Evolutionary conservation across 1,140 invertebrate genomes (phyloP).

Genomic region (Xylocopa sonorina): DNA sequence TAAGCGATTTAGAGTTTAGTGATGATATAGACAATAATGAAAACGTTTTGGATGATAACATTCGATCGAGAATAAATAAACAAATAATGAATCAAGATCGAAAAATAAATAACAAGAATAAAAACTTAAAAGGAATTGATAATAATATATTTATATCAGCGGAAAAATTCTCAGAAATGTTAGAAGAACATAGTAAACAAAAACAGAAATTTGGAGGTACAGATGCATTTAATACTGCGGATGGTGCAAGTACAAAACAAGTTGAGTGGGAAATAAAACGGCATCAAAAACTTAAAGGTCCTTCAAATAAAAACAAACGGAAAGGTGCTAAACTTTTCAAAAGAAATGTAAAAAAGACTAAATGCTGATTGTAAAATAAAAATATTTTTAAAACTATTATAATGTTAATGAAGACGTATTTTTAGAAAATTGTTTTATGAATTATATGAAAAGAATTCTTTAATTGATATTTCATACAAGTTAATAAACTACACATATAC

Average conservation of each 20-base stretch:
- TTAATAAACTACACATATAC: slow-evolving; percentile 16
- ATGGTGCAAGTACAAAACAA: slow-evolving; percentile 86
- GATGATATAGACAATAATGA: slow-evolving; percentile 51
- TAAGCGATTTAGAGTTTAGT: slow-evolving; percentile 67
- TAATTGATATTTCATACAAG: slow-evolving; percentile 19
- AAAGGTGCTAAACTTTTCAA: slow-evolving; percentile 39
- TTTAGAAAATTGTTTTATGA: not conserved
- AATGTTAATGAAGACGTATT: not conserved
- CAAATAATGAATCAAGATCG: slow-evolving; percentile 12
- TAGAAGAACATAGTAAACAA: slow-evolving; percentile 86
- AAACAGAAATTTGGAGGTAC: slow-evolving; percentile 84
- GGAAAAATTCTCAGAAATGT: slow-evolving; percentile 87
- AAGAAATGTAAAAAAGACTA: slow-evolving; percentile 67
- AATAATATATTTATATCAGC: slow-evolving; percentile 86
- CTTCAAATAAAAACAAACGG: slow-evolving; percentile 57
- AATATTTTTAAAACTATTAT: slow-evolving; percentile 3
- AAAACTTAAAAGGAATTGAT: slow-evolving; percentile 55
- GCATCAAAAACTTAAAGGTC: slow-evolving; percentile 69
- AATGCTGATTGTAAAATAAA: slow-evolving; percentile 51
- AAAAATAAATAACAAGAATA: slow-evolving; percentile 42
- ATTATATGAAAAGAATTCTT: slow-evolving; percentile 13
- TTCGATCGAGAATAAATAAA: slow-evolving; percentile 32
- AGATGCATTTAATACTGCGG: slow-evolving; percentile 84
- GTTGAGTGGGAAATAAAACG: slow-evolving; percentile 86
- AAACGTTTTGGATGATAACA: slow-evolving; percentile 2